phyloP scores from a whole-genome alignment of 1,140 invertebrate genomes.

The Zaprionus ghesquierei region DNA sequence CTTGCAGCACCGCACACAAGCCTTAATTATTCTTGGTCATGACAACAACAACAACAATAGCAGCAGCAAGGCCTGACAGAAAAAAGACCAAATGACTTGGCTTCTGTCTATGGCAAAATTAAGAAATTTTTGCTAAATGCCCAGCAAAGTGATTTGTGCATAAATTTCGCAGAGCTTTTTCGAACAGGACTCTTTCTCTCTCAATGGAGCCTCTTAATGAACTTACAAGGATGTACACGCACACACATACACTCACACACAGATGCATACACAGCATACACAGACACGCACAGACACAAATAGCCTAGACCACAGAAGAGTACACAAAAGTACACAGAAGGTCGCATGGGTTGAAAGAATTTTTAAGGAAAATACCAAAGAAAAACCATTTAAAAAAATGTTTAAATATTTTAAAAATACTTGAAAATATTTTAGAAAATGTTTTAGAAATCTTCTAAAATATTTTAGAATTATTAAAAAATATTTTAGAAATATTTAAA shows the following conservation, averaged over 20 bases:
- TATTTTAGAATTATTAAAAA: too few relatives aligned
- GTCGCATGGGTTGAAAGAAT: slow-evolving; percentile 1
- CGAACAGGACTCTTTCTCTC: slow-evolving; percentile 11
- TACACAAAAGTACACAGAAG: neutral
- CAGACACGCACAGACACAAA: neutral
- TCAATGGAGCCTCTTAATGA: slow-evolving; percentile 50
- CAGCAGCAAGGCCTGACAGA: neutral
- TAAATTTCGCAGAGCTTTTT: slow-evolving; percentile 28
- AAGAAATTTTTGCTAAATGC: slow-evolving; percentile 46
- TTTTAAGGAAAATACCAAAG: neutral
- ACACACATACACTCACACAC: neutral
- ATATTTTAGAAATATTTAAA: too few relatives aligned
- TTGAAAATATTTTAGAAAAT: too few relatives aligned
- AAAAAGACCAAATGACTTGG: slow-evolving; percentile 49
- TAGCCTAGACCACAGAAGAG: slow-evolving; percentile 6
- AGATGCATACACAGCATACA: neutral
- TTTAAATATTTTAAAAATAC: neutral
- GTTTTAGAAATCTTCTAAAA: too few relatives aligned
- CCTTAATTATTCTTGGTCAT: slow-evolving; percentile 70
- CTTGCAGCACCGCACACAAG: slow-evolving; percentile 28
- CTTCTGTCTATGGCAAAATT: slow-evolving; percentile 21
- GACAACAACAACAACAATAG: slow-evolving; percentile 33
- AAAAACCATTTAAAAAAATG: neutral
- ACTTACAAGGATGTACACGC: slow-evolving; percentile 47
- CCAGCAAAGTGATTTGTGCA: slow-evolving; percentile 55